Percentiles rank a stretch among this genome's conserved stretches.
Evolutionary conservation across 2,113 vertebrate species (phyloP).

Genomic region (Tautogolabrus adspersus): DNA sequence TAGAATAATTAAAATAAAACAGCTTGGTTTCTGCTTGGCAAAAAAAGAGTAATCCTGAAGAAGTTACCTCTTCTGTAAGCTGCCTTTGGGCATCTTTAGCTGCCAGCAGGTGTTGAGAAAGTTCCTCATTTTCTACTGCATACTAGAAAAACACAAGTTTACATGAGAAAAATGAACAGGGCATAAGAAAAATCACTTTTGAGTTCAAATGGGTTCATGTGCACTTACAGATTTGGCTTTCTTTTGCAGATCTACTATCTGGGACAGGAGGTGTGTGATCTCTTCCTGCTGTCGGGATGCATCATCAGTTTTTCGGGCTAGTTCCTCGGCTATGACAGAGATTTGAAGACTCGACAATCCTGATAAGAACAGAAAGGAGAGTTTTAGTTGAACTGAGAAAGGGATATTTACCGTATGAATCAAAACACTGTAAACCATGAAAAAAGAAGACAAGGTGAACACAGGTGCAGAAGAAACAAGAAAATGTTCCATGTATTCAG

Average conservation of each 20-base stretch:
- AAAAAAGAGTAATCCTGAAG: neutral
- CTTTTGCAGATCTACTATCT: conserved; percentile 96
- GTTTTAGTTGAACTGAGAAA: neutral
- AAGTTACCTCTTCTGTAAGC: conserved; percentile 90
- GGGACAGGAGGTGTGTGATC: conserved; percentile 97
- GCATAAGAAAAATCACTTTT: neutral
- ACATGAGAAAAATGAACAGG: neutral
- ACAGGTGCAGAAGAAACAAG: neutral
- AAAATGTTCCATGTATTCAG: neutral
- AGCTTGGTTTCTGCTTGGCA: neutral
- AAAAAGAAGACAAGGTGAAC: neutral
- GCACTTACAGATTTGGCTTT: conserved; percentile 93
- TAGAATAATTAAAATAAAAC: neutral
- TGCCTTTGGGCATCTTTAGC: conserved; percentile 98
- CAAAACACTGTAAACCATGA: no score
- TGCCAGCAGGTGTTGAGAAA: conserved; percentile 93
- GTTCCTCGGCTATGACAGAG: conserved; percentile 91
- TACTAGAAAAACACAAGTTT: conserved; percentile 80
- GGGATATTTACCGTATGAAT: no score
- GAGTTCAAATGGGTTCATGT: neutral
- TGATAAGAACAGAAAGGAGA: conserved; percentile 54
- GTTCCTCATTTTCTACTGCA: conserved; percentile 96
- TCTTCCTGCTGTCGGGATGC: conserved; percentile 97
- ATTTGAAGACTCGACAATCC: conserved; percentile 95
- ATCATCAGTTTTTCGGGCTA: conserved; percentile 96